Evolutionary conservation across 1,140 invertebrate species (phyloP), one percentile per base, ranked within the genome.

Genomic region (Pentalonia nigronervosa): DNA sequence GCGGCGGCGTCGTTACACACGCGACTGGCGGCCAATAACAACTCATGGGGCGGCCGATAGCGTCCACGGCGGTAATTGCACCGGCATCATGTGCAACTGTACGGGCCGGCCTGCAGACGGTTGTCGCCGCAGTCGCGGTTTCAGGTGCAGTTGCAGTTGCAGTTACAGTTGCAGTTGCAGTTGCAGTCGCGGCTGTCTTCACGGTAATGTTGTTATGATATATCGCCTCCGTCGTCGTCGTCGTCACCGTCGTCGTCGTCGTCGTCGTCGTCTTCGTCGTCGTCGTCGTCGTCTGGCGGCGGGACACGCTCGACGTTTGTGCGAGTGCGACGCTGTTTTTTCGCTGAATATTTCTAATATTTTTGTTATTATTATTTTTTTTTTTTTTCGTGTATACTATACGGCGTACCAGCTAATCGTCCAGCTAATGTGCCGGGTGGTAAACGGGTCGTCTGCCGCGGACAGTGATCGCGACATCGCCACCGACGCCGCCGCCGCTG

Each of bases 1-100:
- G 91, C 91, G 91, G 91, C 76, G 76, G 48, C 91, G 91, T 93
- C 91, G 76, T 93, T 93, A 93, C 81, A 86, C 81, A 86, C 91
- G 76, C 91, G 91, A 93, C 91, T 93, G 76, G n/a, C 81, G 76
- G 91, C 91, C 91, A 53, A 56, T 81, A 86, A 86, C 91, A 56
- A 56, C 91, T 93, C 91, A 93, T 93, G 48, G 91, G 91, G 48
- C 48, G 81, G 91, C 91, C 76, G 91, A 93, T 56, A 41, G 45
- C 76, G 91, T 93, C 67, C 48, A 84, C 91, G 45, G 81, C 81
- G 36, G n/a, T 83, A 53, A 84, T 30, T 21, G 21, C 34, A 84
- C 50, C 50, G 76, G 81, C 91, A 86, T 67, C 20, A 50, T 67
- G n/a, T n/a, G n/a, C n/a, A n/a, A 67, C 30, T n/a, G 17, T n/a